Percentiles rank a stretch among this genome's conserved stretches.
Evolutionary conservation across 2,113 vertebrate genomes (phyloP).

Genomic region (Poecile atricapillus): DNA sequence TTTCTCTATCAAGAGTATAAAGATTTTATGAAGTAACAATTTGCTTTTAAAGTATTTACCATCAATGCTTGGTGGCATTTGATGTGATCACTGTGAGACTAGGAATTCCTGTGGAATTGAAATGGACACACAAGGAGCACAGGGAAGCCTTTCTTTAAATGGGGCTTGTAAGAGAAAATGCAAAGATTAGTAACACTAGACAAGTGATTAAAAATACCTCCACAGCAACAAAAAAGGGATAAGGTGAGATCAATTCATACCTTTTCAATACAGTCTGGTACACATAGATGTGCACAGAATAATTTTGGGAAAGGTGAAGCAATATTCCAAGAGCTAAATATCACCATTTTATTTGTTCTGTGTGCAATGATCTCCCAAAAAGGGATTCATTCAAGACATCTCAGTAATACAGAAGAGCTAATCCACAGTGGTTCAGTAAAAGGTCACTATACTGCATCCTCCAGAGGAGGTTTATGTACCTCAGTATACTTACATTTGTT

Average conservation of each 20-base stretch:
- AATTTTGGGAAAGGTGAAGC: not conserved
- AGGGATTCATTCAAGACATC: not conserved
- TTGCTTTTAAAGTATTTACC: not conserved
- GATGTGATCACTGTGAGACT: not conserved
- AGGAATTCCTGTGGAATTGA: not conserved
- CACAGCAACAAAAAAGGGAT: not conserved
- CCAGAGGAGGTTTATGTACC: not conserved
- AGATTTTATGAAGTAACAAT: not conserved
- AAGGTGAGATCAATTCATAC: not conserved
- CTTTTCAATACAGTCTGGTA: not conserved
- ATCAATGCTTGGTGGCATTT: not conserved
- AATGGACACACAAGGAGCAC: not conserved
- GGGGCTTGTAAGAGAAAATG: not conserved
- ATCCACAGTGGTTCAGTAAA: conserved; percentile 11
- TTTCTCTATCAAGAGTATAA: not conserved
- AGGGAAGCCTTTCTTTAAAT: not conserved
- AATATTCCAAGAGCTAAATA: not conserved
- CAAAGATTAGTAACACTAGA: not conserved
- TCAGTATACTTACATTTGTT: not conserved
- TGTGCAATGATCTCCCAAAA: not conserved
- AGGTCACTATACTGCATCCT: not conserved
- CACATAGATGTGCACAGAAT: not conserved
- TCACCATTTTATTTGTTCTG: not conserved
- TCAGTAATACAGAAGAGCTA: not conserved
- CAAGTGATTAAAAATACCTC: conserved; percentile 1